phyloP scores from a whole-genome alignment of 2,888 invertebrate species.

The Acleris emargana region DNA sequence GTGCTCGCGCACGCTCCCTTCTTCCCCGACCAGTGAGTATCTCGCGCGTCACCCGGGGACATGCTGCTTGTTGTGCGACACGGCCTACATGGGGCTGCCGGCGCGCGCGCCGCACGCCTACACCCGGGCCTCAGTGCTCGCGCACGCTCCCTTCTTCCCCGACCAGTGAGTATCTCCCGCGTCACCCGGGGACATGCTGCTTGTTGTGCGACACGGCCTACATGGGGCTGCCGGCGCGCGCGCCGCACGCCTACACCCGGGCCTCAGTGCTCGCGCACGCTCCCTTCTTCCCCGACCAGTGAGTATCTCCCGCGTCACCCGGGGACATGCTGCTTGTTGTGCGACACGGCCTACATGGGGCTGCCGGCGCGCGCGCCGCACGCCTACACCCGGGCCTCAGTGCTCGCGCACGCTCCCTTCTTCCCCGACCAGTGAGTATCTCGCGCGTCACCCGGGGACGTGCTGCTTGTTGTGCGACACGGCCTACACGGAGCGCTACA shows the following conservation, averaged over 20 bases:
- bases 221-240: conserved; percentile 85
- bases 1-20: conserved; percentile 92
- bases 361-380: conserved; percentile 69
- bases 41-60: background rate
- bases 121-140: conserved; percentile 94
- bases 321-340: too few relatives aligned
- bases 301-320: conserved; percentile 59
- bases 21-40: conserved; percentile 94
- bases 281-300: conserved; percentile 95
- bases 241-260: conserved; percentile 91
- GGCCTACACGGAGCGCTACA: too few relatives aligned
- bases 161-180: conserved; percentile 89
- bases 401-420: conserved; percentile 91
- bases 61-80: too few relatives aligned
- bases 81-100: conserved; percentile 91
- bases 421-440: conserved; percentile 94
- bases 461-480: too few relatives aligned
- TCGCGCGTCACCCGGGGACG: background rate
- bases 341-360: conserved; percentile 90
- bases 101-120: conserved; percentile 86
- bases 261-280: conserved; percentile 94
- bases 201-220: conserved; percentile 79
- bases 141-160: conserved; percentile 93
- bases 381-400: conserved; percentile 95
- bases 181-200: too few relatives aligned